Evolutionary conservation across 2,888 invertebrate species (phyloP).

Genomic region (Phyllotreta striolata): DNA sequence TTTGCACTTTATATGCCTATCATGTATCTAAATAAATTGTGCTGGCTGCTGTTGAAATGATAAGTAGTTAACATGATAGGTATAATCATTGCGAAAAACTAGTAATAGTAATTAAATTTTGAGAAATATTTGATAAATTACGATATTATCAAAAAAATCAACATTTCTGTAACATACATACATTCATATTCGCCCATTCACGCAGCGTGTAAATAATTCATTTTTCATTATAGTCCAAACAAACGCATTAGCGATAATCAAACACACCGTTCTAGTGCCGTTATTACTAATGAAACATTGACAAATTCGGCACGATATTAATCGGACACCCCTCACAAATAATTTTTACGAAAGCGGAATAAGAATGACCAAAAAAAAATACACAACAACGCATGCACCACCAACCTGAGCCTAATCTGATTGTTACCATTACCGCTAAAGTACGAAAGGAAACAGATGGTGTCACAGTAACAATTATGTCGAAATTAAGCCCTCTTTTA

Average conservation of each 20-base stretch:
- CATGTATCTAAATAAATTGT: no score
- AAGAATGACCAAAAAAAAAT: no score
- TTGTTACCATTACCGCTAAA: slow-evolving; percentile 51
- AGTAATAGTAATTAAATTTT: no score
- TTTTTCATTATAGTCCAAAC: slow-evolving; percentile 4
- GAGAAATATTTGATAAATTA: no score
- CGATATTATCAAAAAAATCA: no score
- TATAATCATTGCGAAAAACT: no score
- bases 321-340: slow-evolving; percentile 35
- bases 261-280: not conserved
- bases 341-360: slow-evolving; percentile 33
- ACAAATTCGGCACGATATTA: slow-evolving; percentile 31
- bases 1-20: no score
- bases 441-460: slow-evolving; percentile 62
- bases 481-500: slow-evolving; percentile 62
- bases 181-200: no score
- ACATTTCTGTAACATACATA: no score
- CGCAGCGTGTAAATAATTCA: no score
- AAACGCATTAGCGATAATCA: not conserved
- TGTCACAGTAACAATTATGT: slow-evolving; percentile 62
- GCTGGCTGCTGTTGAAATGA: no score
- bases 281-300: slow-evolving; percentile 23
- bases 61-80: no score
- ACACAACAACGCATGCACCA: slow-evolving; percentile 34
- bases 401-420: slow-evolving; percentile 52